A percentile compares a stretch with the other conserved stretches of the same genome.
These are phyloP conservation scores for Serilophus lunatus DNA, from an alignment of 2,113 vertebrate genomes.

Conservation along the genomic window DNA sequence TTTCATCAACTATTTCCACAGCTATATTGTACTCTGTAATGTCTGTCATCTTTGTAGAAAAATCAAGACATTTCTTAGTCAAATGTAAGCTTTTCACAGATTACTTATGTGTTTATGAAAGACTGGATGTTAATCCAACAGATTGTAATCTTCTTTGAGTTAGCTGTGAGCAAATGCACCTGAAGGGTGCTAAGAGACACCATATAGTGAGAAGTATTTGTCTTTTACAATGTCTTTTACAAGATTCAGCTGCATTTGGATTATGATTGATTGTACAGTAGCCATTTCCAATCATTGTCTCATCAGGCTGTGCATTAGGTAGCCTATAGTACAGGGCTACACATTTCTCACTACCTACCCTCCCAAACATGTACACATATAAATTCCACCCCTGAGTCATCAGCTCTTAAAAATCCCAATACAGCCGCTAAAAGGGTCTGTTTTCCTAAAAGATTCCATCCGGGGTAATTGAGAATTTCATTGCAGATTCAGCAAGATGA, in stretches of 20 bases:
- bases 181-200: neutral
- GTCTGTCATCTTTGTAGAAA: neutral
- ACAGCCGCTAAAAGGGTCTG: neutral
- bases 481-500: neutral
- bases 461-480: neutral
- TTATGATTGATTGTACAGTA: neutral
- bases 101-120: neutral
- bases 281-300: neutral
- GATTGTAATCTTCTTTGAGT: neutral
- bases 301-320: neutral
- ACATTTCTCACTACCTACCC: neutral
- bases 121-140: neutral
- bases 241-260: neutral
- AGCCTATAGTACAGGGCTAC: neutral
- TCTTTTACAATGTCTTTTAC: neutral
- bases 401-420: neutral
- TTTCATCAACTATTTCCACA: neutral
- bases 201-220: neutral
- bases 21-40: neutral
- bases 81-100: neutral
- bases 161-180: neutral
- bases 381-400: neutral
- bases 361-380: accelerated
- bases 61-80: neutral
- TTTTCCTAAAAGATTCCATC: neutral